Evolutionary conservation across 2,888 invertebrate species (phyloP).

Genomic region (Iselma pallidipennis): DNA sequence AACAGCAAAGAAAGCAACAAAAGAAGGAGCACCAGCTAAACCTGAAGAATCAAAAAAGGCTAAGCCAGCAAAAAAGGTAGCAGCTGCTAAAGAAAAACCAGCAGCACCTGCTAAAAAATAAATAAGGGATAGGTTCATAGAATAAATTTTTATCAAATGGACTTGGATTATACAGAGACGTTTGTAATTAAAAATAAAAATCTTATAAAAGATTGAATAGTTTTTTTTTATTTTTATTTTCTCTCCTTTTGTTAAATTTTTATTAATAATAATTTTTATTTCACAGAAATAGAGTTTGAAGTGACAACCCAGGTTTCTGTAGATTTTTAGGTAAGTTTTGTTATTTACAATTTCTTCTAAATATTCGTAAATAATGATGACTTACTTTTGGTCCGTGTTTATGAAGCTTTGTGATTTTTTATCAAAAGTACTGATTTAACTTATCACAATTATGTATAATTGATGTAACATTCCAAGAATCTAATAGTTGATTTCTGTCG

Average conservation of each 20-base stretch:
- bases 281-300: too few relatives aligned
- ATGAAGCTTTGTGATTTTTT: conserved; percentile 45
- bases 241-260: neutral
- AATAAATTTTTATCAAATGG: conserved; percentile 34
- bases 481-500: too few relatives aligned
- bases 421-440: conserved; percentile 34
- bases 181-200: conserved; percentile 34
- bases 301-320: too few relatives aligned
- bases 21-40: conserved; percentile 36
- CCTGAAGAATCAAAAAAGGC: conserved; percentile 25
- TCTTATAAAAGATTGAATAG: neutral
- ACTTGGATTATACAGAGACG: conserved; percentile 30
- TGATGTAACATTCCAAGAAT: too few relatives aligned
- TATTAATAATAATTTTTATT: neutral
- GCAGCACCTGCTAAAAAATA: conserved; percentile 49
- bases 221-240: neutral
- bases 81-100: conserved; percentile 17
- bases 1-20: conserved; percentile 46
- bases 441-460: neutral
- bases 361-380: conserved; percentile 36
- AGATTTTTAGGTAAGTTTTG: too few relatives aligned
- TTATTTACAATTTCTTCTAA: too few relatives aligned
- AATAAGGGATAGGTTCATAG: conserved; percentile 44
- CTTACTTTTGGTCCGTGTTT: conserved; percentile 53
- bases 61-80: too few relatives aligned